A percentile compares a stretch with the other conserved stretches of the same genome.
Evolutionary conservation across 2,113 vertebrate species (phyloP).

Genomic region (Podarcis cretensis): DNA sequence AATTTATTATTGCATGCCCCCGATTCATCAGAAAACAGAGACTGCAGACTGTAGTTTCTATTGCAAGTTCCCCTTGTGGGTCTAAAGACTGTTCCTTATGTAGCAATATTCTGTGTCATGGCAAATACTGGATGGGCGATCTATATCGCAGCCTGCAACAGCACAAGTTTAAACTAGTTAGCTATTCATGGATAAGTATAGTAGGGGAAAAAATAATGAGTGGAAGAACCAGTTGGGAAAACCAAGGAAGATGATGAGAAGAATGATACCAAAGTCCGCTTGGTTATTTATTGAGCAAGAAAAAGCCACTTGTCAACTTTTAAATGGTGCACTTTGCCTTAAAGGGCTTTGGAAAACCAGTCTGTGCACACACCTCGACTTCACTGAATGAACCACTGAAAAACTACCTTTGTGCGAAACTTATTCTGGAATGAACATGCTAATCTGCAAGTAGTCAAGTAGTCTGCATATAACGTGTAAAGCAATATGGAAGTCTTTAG

Average conservation of each 20-base stretch:
- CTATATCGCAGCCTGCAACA: neutral
- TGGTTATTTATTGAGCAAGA: neutral
- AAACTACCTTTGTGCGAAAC: neutral
- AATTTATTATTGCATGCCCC: neutral
- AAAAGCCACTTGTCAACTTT: neutral
- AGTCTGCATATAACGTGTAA: neutral
- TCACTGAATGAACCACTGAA: neutral
- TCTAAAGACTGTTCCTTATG: neutral
- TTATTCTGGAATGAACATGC: neutral
- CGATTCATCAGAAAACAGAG: neutral
- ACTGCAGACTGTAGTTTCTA: neutral
- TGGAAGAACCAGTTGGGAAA: neutral
- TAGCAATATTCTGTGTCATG: neutral
- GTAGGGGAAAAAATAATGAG: neutral
- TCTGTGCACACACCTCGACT: neutral
- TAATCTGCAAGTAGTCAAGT: too few relatives aligned
- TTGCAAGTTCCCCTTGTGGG: neutral
- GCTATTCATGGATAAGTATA: neutral
- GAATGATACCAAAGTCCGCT: neutral
- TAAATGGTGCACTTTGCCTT: neutral
- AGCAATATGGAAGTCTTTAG: neutral
- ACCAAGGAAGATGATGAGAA: neutral
- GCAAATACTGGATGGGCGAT: neutral
- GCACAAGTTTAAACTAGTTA: neutral
- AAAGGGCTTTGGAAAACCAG: neutral